Percentiles rank a stretch among this genome's conserved stretches.
Evolutionary conservation across 2,113 vertebrate genomes (phyloP).

Genomic region (Speoplatyrhinus poulsoni): DNA sequence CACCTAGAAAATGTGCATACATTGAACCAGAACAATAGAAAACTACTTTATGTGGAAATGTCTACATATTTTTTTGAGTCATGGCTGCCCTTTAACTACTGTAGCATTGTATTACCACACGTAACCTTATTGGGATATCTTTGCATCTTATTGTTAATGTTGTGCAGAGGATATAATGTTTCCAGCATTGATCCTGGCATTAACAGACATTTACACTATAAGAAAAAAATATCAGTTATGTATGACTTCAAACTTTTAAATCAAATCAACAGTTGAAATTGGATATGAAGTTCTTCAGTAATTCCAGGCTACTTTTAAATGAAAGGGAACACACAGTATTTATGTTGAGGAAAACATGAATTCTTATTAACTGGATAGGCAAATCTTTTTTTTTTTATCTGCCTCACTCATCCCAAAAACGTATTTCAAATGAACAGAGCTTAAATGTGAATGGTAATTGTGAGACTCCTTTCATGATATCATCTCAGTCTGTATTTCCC

Average conservation of each 20-base stretch:
- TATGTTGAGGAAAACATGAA: conserved; percentile 20
- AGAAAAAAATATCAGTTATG: not conserved
- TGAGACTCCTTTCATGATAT: conserved; percentile 1
- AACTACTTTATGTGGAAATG: conserved; percentile 59
- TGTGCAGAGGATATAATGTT: not conserved
- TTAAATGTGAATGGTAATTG: not conserved
- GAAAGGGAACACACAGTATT: conserved; percentile 8
- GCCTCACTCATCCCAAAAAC: conserved; percentile 6
- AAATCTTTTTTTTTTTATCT: conserved; percentile 22
- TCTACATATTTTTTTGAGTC: conserved; percentile 58
- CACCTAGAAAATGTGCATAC: conserved; percentile 45
- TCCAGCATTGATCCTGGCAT: not conserved
- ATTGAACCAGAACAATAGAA: conserved; percentile 31
- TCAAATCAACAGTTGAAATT: conserved; percentile 7
- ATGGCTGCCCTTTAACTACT: conserved; percentile 34
- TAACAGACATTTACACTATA: not conserved
- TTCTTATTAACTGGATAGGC: conserved; percentile 5
- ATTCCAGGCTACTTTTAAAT: conserved; percentile 13
- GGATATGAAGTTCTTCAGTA: not conserved
- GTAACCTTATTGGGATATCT: not conserved
- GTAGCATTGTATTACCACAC: conserved; percentile 12
- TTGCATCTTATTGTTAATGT: not conserved
- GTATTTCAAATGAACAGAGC: conserved; percentile 14
- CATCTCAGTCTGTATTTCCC: not conserved
- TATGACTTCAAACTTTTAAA: conserved; percentile 4